A percentile compares a stretch with the other conserved stretches of the same genome.
phyloP scores from a whole-genome alignment of 2,888 invertebrate species.

The Temnothorax rugatulus region DNA sequence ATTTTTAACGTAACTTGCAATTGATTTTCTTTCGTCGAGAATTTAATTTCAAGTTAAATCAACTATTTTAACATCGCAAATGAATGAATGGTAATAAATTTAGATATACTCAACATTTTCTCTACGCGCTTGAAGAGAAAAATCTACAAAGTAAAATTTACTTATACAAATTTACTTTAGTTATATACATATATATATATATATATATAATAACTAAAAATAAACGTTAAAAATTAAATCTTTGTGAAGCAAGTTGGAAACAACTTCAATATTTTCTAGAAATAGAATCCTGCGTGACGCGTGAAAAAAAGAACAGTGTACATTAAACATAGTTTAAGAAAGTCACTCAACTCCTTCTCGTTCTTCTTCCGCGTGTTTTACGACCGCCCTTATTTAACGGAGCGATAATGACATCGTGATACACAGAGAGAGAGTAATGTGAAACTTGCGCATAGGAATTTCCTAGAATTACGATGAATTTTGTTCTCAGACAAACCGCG shows the following conservation, averaged over 20 bases:
- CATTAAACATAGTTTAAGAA: neutral
- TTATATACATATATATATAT: neutral
- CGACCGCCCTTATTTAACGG: conserved; percentile 1
- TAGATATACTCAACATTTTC: neutral
- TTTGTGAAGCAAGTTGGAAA: conserved; percentile 8
- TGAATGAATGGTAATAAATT: conserved; percentile 2
- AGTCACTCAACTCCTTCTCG: neutral
- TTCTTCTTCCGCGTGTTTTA: neutral
- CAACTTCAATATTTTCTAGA: neutral
- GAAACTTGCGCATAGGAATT: conserved; percentile 1
- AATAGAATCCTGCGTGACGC: neutral
- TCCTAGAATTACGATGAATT: conserved; percentile 1
- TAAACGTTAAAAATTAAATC: conserved; percentile 1
- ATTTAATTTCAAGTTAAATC: conserved; percentile 12
- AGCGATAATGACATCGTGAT: neutral
- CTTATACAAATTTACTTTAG: too few species aligned
- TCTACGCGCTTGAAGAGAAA: neutral
- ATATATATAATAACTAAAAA: neutral
- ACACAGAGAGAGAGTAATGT: neutral
- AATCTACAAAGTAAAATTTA: conserved; percentile 11
- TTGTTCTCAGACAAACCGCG: neutral
- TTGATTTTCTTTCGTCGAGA: neutral
- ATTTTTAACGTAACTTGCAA: conserved; percentile 9
- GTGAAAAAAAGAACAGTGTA: neutral
- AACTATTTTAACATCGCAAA: neutral